A percentile compares a stretch with the other conserved stretches of the same genome.
phyloP scores from a whole-genome alignment of 2,888 invertebrate genomes.

The Yponomeuta evonymella region DNA sequence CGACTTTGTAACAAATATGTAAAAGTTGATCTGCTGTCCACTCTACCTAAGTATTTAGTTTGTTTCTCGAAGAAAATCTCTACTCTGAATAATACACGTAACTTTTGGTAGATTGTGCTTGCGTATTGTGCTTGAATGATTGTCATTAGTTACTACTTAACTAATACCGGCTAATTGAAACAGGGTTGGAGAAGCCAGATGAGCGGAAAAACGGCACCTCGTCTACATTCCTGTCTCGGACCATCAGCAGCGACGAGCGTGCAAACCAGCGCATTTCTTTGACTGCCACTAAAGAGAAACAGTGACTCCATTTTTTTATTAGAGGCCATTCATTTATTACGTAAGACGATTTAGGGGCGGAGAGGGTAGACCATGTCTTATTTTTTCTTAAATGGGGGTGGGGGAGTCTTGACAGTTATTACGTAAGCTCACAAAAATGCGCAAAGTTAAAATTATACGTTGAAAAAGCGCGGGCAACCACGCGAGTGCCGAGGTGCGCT shows the following conservation, averaged over 20 bases:
- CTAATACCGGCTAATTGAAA: slow-evolving; percentile 22
- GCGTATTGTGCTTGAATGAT: background rate
- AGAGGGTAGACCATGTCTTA: too few relatives aligned
- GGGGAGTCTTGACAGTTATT: too few relatives aligned
- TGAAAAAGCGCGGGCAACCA: too few relatives aligned
- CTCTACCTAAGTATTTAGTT: too few relatives aligned
- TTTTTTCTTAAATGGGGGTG: too few relatives aligned
- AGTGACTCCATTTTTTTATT: slow-evolving; percentile 21
- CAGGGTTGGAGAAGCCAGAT: slow-evolving; percentile 65
- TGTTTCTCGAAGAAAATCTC: background rate
- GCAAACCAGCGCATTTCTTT: slow-evolving; percentile 45
- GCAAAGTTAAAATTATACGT: too few relatives aligned
- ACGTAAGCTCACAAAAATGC: too few relatives aligned
- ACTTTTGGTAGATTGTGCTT: background rate
- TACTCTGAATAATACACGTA: background rate
- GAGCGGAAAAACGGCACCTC: slow-evolving; percentile 63
- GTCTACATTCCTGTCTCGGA: slow-evolving; percentile 62
- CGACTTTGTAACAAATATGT: too few relatives aligned
- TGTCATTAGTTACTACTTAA: slow-evolving; percentile 5
- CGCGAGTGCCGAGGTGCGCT: too few relatives aligned
- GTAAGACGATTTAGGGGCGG: too few relatives aligned
- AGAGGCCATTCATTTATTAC: too few relatives aligned
- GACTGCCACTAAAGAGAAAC: slow-evolving; percentile 23
- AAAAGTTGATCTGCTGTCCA: too few relatives aligned
- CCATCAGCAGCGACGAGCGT: slow-evolving; percentile 61